phyloP scores from a whole-genome alignment of 2,888 invertebrate genomes.

The Eucera pruinosa region DNA sequence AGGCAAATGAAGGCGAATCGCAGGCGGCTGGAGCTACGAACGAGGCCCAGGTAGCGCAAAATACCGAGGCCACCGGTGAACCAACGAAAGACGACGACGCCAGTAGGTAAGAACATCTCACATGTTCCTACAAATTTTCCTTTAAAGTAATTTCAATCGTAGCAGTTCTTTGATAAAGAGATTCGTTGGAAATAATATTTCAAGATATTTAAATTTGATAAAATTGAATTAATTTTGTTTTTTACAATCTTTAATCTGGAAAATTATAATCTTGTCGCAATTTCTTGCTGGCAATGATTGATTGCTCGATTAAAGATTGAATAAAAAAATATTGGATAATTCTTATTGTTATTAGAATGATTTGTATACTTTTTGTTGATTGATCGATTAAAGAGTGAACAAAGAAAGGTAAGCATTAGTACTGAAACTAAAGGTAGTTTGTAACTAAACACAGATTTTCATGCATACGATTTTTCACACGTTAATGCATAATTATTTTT shows the following conservation, averaged over 20 bases:
- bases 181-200: no score
- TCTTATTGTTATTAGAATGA: no score
- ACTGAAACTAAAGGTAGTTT: not conserved
- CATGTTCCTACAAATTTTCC: no score
- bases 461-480: not conserved
- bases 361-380: not conserved
- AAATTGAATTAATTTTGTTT: no score
- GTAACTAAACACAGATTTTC: not conserved
- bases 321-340: no score
- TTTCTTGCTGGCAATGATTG: no score
- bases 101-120: constrained; percentile 85
- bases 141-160: no score
- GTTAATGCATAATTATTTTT: constrained; percentile 12
- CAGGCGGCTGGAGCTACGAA: constrained; percentile 84
- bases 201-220: no score
- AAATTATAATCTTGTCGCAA: no score
- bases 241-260: no score
- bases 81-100: constrained; percentile 91
- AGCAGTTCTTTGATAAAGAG: no score
- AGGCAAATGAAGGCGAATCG: constrained; percentile 84
- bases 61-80: constrained; percentile 83
- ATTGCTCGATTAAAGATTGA: no score
- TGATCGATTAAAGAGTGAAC: constrained; percentile 2
- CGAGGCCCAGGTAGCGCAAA: constrained; percentile 73
- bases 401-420: constrained; percentile 3